Evolutionary conservation across 2,113 vertebrate species (phyloP), one percentile per base, ranked within the genome.

Genomic region (Potamarius usumacintae): DNA sequence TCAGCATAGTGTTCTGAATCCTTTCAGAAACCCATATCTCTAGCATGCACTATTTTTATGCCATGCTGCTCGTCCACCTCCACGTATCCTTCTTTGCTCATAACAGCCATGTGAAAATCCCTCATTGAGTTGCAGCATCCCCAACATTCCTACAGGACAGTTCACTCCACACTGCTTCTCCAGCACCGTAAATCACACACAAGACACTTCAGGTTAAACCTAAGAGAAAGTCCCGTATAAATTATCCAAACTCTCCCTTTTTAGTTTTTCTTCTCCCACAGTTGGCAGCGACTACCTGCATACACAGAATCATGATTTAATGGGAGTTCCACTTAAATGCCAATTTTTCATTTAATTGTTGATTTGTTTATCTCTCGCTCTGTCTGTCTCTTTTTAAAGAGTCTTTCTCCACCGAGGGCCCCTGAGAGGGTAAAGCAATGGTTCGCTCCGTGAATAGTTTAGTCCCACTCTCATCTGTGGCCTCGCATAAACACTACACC

Each of bases 401-500:
- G 57, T 63, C 74, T 84, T 48, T 50, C 53, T 81, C 50, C 67
- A 10, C 60, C 53, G 7, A 18, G 88, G 86, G 86, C 86, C 88
- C 76, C 90, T 48, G 77, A 81, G 42, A 81, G 85, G 82, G 81
- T 63, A 52, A 83, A 89, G 82, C 84, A 57, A 79, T 25, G 58
- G 84, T 88, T 20, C 30, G 55, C 80, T 83, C 53, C 55, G 18
- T 42, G 67, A 74, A 89, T 82, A 84, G 84, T 88, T 53, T 48
- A 69, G 86, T 58, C 76, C 63, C 78, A 83, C 81, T 84, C 81
- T 85, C 60, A 50, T 85, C 50, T 67, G 83, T 79, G 77, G 90
- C 83, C 83, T 92, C 88, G 86, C 87, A 88, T 92, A 92, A 92
- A 91, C 92, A 92, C 90, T 88, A 89, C 89, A 90, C 89, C 92